These are phyloP conservation scores for Phymanthus crucifer DNA, from an alignment of 92 coral and sea anemone species.

Conservation along the genomic window DNA sequence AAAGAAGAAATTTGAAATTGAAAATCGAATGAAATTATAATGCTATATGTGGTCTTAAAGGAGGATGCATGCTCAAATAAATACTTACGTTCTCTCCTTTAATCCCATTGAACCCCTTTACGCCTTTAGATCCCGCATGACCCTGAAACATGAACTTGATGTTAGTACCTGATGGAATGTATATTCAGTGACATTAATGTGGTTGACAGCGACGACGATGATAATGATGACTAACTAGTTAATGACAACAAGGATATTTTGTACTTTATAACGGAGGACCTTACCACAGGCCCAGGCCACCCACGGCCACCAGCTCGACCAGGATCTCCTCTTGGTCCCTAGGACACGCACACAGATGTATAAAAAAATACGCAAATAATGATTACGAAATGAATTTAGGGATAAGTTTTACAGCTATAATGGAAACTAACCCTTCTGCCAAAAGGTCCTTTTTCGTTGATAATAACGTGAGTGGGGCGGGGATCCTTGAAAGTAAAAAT, in stretches of 20 bases:
- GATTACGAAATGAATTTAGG: not conserved
- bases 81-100: slow-evolving; percentile 26
- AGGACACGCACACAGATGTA: not conserved
- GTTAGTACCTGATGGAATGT: not conserved
- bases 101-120: slow-evolving; percentile 52
- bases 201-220: not conserved
- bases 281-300: slow-evolving; percentile 57
- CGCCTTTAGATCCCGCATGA: slow-evolving; percentile 57
- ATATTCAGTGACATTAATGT: not conserved
- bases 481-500: not conserved
- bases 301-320: slow-evolving; percentile 57
- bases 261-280: not conserved
- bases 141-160: slow-evolving; percentile 26
- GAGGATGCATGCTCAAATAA: not conserved
- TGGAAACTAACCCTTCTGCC: slow-evolving; percentile 15
- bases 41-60: no score
- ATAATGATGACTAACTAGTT: not conserved
- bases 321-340: slow-evolving; percentile 60
- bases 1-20: not conserved
- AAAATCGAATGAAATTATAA: not conserved
- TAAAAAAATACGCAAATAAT: not conserved
- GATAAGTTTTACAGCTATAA: not conserved
- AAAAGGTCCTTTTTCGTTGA: slow-evolving; percentile 18
- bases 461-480: not conserved
- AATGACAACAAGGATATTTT: not conserved